Base-by-base conservation (phyloP, 2,797 vertebrate species). In the Ispidina picta region DNA sequence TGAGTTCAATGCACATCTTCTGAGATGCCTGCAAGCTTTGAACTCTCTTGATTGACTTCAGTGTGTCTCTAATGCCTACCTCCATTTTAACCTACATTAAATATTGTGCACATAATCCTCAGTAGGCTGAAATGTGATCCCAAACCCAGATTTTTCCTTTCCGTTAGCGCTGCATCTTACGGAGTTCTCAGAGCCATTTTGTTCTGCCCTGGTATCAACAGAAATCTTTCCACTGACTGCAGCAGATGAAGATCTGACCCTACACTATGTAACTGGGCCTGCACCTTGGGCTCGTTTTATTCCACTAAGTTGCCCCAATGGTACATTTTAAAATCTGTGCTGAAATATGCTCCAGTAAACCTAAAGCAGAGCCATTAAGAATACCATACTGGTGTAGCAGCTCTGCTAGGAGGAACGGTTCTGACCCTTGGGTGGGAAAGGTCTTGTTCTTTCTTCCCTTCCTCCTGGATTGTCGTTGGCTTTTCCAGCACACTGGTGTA, bases 171-270 rank as follows among this genome's bases (percentile, higher is more conserved):
- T 72, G 51, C 12, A 23, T 51, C 15, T 66, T 28, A 78, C 13
- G 82, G 35, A 60, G 35, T n/a, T 83, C 60, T 70, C 65, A 51
- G 13, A 49, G 64, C 28, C 44, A 12, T 78, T 76, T 66, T 41
- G 63, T 75, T 88, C 64, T 86, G 66, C 68, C 14, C 46, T 5
- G 7, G 1, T 59, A 75, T 9, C 66, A 75, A 18, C 37, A 28
- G 23, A 76, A 79, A 85, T 69, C 60, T 88, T 92, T 85, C 69
- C 69, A 65, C 41, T 52, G 19, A 58, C 29, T 63, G 56, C 56
- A 69, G 60, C 48, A 76, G 65, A 49, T 12, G 52, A 72, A 41
- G 73, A 31, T 70, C 65, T 76, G 73, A 59, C 64, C 41, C 51
- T 72, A 56, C 64, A 48, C 16, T 10, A n/a, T 23, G 52, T 73